Base-by-base conservation (phyloP, 2,113 vertebrate species). In the Opisthocomus hoazin region DNA sequence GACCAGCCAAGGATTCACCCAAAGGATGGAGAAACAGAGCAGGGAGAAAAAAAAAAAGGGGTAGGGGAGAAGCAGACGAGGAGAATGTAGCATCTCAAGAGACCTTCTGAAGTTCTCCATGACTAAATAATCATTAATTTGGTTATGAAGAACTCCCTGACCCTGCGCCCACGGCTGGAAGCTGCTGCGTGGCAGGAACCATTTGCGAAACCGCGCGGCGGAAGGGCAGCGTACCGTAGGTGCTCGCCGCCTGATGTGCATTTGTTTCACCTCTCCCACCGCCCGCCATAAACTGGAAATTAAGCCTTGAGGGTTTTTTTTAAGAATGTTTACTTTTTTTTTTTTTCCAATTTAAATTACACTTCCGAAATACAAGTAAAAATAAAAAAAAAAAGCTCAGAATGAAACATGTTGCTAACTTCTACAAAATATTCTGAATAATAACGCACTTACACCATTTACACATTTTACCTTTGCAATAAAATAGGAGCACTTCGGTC, bases 371-470 rank as follows among this genome's bases (percentile, higher is more conserved):
- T 89, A 82, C 89, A 95, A 92, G 61, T 92, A 63, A 57, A 88
- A n/a, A n/a, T n/a, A n/a, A n/a, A n/a, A n/a, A n/a, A n/a, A n/a
- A 61, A 91, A 81, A 64, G 7, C 13, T 86, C 10, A 66, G 57
- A 94, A 53, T 37, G 66, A 90, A 92, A 77, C n/a, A 90, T 13
- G 13, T 54, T 63, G 30, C 96, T 94, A 87, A 81, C 29, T 58
- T 82, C 96, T 97, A 96, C 66, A 93, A 76, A 94, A 84, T 3
- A 70, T 27, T 73, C 95, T 95, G 94, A 96, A 94, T 32, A 89
- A 91, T 74, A 96, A 96, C 61, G 77, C 92, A 91, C 76, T 94
- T 94, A 94, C 50, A 96, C 93, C 74, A 96, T 97, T 94, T 97
- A 97, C 88, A 97, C 78, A 54, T 71, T 94, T 93, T 66, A 89